These are phyloP conservation scores for Notodonta dromedarius DNA, from an alignment of 2,888 invertebrate genomes.

Conservation along the genomic window DNA sequence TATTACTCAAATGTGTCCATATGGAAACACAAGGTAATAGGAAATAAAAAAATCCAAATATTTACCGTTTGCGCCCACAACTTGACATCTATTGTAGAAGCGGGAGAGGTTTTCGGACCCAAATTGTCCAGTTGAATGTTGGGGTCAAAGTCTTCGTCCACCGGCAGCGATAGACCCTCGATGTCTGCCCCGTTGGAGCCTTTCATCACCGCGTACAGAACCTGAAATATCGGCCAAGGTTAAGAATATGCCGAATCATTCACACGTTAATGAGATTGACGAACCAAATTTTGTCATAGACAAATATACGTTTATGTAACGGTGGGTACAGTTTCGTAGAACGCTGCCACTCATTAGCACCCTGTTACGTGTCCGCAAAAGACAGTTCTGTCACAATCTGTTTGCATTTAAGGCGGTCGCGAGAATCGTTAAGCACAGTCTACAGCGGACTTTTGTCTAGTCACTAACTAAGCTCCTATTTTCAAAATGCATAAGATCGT, in stretches of 20 bases:
- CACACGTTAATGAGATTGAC: conserved; percentile 29
- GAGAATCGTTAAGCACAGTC: conserved; percentile 51
- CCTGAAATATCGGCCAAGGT: conserved; percentile 60
- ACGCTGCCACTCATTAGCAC: conserved; percentile 69
- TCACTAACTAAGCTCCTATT: conserved; percentile 29
- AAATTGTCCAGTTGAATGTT: conserved; percentile 89
- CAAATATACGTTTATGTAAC: conserved; percentile 49
- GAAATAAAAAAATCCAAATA: conserved; percentile 1
- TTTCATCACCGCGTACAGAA: conserved; percentile 84
- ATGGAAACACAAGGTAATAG: neutral
- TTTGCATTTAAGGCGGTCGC: conserved; percentile 59
- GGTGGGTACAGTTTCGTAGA: conserved; percentile 50
- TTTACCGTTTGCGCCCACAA: conserved; percentile 81
- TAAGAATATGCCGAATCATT: conserved; percentile 4
- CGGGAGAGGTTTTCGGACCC: conserved; percentile 74
- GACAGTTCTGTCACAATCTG: conserved; percentile 64
- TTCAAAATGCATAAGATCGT: conserved; percentile 70
- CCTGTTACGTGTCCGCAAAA: conserved; percentile 52
- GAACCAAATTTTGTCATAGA: conserved; percentile 40
- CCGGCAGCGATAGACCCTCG: conserved; percentile 79
- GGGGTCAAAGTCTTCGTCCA: conserved; percentile 89
- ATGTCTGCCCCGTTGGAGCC: conserved; percentile 81
- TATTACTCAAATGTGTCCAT: neutral
- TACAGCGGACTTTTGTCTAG: conserved; percentile 45
- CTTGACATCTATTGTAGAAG: conserved; percentile 77